A percentile compares a stretch with the other conserved stretches of the same genome.
These are phyloP conservation scores for Molorchus minor DNA, from an alignment of 2,888 invertebrate genomes.

Conservation along the genomic window DNA sequence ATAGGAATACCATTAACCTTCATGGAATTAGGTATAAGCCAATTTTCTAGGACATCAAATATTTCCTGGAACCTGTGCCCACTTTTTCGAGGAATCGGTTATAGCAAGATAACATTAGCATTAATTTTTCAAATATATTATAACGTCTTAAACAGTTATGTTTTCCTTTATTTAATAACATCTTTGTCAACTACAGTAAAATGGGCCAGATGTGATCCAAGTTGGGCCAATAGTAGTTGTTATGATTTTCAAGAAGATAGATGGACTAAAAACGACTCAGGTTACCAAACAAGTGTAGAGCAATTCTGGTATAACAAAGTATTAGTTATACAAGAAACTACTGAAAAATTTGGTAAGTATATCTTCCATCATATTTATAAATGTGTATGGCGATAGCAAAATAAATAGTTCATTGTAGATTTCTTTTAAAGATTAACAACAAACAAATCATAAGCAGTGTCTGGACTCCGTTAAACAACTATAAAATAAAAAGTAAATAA, in stretches of 20 bases:
- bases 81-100: conserved; percentile 25
- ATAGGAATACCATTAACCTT: conserved; percentile 32
- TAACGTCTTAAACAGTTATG: conserved; percentile 29
- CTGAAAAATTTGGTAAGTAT: conserved; percentile 18
- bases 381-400: too few species aligned
- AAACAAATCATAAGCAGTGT: too few species aligned
- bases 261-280: neutral
- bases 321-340: conserved; percentile 2
- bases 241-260: neutral
- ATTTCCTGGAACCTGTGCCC: conserved; percentile 32
- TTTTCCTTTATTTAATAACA: conserved; percentile 28
- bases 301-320: conserved; percentile 30
- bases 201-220: conserved; percentile 5
- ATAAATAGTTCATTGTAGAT: too few species aligned
- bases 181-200: conserved; percentile 21
- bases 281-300: conserved; percentile 19
- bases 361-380: too few species aligned
- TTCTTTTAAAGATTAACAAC: too few species aligned
- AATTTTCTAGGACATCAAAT: conserved; percentile 29
- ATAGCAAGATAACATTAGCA: conserved; percentile 18
- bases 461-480: too few species aligned
- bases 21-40: conserved; percentile 30
- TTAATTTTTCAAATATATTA: conserved; percentile 31
- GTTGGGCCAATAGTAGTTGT: conserved; percentile 7
- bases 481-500: too few species aligned